phyloP scores from a whole-genome alignment of 2,888 invertebrate genomes.

The Tetheella fluctuosa region DNA sequence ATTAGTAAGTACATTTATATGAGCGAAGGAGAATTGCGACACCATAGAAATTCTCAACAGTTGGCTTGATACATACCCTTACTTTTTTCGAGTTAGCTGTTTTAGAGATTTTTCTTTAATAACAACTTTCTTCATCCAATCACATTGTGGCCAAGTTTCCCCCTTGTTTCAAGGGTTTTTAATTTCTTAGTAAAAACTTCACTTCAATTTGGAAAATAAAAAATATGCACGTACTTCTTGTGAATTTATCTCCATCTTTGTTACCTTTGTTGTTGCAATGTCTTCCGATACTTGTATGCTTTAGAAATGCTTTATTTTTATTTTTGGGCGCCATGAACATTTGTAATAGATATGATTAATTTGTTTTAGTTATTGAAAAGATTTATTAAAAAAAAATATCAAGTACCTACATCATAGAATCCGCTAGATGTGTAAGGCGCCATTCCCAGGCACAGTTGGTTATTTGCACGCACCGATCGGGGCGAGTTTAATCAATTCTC shows the following conservation, averaged over 20 bases:
- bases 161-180: background rate
- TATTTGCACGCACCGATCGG: conserved; percentile 33
- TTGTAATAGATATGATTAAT: too few species aligned
- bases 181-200: background rate
- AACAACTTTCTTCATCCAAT: background rate
- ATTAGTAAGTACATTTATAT: background rate
- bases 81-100: too few species aligned
- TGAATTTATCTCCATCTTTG: background rate
- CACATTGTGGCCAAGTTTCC: background rate
- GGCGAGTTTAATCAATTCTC: conserved; percentile 64
- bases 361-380: too few species aligned
- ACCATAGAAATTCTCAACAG: background rate
- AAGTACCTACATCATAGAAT: background rate
- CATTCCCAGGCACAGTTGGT: background rate
- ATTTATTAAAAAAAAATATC: too few species aligned
- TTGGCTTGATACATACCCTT: too few species aligned
- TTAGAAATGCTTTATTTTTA: background rate
- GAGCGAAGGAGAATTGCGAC: background rate
- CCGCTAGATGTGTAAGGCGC: background rate
- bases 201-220: too few species aligned
- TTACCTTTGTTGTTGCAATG: background rate
- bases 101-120: background rate
- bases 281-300: background rate
- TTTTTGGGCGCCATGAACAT: background rate
- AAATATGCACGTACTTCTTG: too few species aligned